phyloP scores from a whole-genome alignment of 2,888 invertebrate species.

The Hirtodrosophila cameraria region DNA sequence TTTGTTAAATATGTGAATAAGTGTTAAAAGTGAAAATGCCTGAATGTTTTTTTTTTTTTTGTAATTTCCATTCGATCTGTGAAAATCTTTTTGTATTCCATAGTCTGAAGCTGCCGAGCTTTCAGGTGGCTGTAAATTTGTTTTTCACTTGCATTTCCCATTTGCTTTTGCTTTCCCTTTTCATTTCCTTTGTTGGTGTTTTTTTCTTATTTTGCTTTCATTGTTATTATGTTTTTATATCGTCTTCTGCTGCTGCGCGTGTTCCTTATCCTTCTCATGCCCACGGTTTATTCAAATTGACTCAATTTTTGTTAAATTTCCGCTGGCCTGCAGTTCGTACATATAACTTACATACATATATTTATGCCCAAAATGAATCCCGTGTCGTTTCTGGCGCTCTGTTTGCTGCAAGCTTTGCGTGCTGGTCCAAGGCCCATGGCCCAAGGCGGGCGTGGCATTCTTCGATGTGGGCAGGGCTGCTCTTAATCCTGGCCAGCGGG shows the following conservation, averaged over 20 bases:
- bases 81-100: neutral
- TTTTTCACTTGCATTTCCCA: slow-evolving; percentile 44
- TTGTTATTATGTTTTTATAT: slow-evolving; percentile 34
- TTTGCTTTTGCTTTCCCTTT: slow-evolving; percentile 15
- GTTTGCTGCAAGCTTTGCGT: slow-evolving; percentile 42
- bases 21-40: too few relatives aligned
- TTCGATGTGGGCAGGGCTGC: slow-evolving; percentile 19
- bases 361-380: slow-evolving; percentile 53
- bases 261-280: slow-evolving; percentile 39
- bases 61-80: slow-evolving; percentile 11
- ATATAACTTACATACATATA: too few relatives aligned
- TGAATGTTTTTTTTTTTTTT: too few relatives aligned
- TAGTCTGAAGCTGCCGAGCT: neutral
- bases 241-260: slow-evolving; percentile 22
- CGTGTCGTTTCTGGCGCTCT: slow-evolving; percentile 19
- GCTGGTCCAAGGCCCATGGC: slow-evolving; percentile 8
- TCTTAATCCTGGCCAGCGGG: slow-evolving; percentile 67
- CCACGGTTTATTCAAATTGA: slow-evolving; percentile 75
- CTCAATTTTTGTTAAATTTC: slow-evolving; percentile 79
- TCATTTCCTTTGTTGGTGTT: neutral
- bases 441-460: slow-evolving; percentile 12
- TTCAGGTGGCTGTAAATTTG: slow-evolving; percentile 31
- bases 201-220: slow-evolving; percentile 36
- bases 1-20: too few relatives aligned
- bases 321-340: slow-evolving; percentile 49